These are phyloP conservation scores for Falco punctatus DNA, from an alignment of 2,113 vertebrate species.

Conservation along the genomic window DNA sequence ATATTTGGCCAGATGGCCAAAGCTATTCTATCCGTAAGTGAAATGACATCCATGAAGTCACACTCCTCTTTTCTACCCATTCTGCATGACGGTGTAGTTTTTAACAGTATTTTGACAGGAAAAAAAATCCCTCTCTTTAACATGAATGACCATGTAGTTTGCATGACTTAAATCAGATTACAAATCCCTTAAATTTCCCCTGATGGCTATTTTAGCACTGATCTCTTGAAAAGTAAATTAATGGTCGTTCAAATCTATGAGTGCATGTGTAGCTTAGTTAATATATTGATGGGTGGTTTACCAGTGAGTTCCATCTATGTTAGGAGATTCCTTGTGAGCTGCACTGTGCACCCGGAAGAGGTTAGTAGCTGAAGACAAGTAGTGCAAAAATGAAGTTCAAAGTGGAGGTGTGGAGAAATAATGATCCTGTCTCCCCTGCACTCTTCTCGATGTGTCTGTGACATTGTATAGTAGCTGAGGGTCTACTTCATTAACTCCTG, in stretches of 20 bases:
- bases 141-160: background rate
- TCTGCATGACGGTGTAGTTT: background rate
- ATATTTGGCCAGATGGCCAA: background rate
- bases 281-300: background rate
- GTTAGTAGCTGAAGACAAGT: accelerated
- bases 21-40: background rate
- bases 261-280: background rate
- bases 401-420: background rate
- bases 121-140: background rate
- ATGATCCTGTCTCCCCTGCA: background rate
- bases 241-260: background rate
- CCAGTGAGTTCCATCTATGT: background rate
- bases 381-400: background rate
- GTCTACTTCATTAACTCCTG: background rate
- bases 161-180: background rate
- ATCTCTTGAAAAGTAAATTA: background rate
- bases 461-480: background rate
- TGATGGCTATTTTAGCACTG: background rate
- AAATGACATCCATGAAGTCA: background rate
- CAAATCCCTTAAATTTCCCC: background rate
- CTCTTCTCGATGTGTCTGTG: background rate
- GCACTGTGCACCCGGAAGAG: background rate
- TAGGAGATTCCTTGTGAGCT: background rate
- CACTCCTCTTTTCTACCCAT: background rate
- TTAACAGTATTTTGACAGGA: background rate